These are phyloP conservation scores for Paguma larvata DNA, from an alignment of 2,797 vertebrate species.

Conservation along the genomic window DNA sequence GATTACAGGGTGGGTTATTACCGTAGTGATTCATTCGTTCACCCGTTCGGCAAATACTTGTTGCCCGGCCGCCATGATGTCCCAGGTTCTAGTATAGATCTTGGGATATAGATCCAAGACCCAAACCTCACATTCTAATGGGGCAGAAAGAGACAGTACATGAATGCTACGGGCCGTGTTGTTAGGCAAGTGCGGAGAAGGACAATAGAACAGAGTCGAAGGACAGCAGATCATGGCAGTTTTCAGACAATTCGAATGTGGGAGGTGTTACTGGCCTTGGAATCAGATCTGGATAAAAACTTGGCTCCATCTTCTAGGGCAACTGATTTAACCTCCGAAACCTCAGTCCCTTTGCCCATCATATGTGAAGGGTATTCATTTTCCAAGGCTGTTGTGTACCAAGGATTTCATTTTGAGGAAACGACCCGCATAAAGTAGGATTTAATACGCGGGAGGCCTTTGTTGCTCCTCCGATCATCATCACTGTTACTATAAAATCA, in stretches of 20 bases:
- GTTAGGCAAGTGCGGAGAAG: background rate
- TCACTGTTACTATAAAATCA: background rate
- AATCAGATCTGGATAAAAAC: background rate
- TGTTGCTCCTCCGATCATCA: background rate
- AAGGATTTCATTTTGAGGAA: background rate
- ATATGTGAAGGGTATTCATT: background rate
- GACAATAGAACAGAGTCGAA: background rate
- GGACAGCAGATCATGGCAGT: accelerated
- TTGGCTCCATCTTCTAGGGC: background rate
- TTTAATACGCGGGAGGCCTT: background rate
- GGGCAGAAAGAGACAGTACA: background rate
- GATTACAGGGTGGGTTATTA: background rate
- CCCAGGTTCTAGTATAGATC: background rate
- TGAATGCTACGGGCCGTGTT: accelerated
- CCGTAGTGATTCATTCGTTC: background rate
- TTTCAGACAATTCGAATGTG: background rate
- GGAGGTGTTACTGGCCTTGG: background rate
- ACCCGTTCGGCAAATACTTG: background rate
- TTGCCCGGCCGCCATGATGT: background rate
- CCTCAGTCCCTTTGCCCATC: background rate
- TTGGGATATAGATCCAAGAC: background rate
- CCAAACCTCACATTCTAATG: background rate
- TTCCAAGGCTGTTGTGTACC: background rate
- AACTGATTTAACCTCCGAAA: background rate
- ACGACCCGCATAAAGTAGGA: background rate